Evolutionary conservation across 1,140 invertebrate genomes (phyloP).

Genomic region (Capitella teleta): DNA sequence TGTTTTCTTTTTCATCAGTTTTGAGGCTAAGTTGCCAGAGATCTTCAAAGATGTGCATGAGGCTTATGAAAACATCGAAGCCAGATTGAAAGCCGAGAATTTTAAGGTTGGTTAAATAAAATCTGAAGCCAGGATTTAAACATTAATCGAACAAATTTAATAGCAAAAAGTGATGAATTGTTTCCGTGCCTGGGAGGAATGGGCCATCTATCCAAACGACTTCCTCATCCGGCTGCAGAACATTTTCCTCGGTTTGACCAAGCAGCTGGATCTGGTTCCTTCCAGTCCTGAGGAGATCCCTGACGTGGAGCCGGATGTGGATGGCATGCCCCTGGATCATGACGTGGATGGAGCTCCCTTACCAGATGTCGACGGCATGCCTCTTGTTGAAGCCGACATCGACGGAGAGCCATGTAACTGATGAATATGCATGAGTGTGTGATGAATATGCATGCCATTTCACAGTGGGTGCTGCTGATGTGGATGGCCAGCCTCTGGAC

Average conservation of each 20-base stretch:
- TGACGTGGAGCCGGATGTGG: slow-evolving; percentile 38
- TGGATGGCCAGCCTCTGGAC: slow-evolving; percentile 29
- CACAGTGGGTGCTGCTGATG: slow-evolving; percentile 27
- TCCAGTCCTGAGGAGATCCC: slow-evolving; percentile 19
- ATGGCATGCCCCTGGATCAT: slow-evolving; percentile 67
- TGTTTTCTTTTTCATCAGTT: too few species aligned
- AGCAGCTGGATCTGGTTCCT: slow-evolving; percentile 11
- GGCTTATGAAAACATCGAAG: slow-evolving; percentile 67
- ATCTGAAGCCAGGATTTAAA: too few species aligned
- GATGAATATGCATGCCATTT: too few species aligned
- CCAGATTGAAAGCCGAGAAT: slow-evolving; percentile 85
- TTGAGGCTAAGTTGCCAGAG: slow-evolving; percentile 72
- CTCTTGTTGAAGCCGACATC: slow-evolving; percentile 58
- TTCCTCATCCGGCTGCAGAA: slow-evolving; percentile 83
- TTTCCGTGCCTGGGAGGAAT: slow-evolving; percentile 95
- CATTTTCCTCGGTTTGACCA: slow-evolving; percentile 66
- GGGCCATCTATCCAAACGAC: slow-evolving; percentile 90
- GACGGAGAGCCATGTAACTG: slow-evolving; percentile 49
- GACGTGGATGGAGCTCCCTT: slow-evolving; percentile 35
- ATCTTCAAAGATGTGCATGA: slow-evolving; percentile 76
- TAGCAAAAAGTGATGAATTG: slow-evolving; percentile 80
- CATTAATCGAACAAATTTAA: slow-evolving; percentile 11
- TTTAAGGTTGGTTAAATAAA: slow-evolving; percentile 53
- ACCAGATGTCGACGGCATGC: neutral
- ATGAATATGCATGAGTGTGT: too few species aligned